Evolutionary conservation across 2,888 invertebrate species (phyloP).

Genomic region (Drosophila kambysellisi): DNA sequence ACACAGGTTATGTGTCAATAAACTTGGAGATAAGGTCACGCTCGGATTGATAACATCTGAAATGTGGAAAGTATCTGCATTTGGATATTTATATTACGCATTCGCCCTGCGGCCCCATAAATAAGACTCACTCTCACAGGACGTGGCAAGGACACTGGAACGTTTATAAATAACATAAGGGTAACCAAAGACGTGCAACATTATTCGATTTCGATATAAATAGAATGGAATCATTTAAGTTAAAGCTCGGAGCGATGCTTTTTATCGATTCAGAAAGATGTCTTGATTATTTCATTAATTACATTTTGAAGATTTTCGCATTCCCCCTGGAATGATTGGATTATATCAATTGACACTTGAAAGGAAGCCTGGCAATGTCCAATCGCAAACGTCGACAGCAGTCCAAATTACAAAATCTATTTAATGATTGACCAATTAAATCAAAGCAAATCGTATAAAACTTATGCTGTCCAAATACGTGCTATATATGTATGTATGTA

Average conservation of each 20-base stretch:
- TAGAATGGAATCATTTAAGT: neutral
- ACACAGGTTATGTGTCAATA: neutral
- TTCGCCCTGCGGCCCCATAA: slow-evolving; percentile 29
- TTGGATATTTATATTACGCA: slow-evolving; percentile 16
- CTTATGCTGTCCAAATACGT: slow-evolving; percentile 10
- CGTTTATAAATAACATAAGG: slow-evolving; percentile 6
- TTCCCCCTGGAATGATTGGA: neutral
- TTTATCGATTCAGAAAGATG: neutral
- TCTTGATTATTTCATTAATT: neutral
- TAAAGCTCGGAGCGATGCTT: neutral
- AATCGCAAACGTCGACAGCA: neutral
- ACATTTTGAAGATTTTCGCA: neutral
- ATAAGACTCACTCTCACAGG: slow-evolving; percentile 13
- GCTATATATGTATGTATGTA: slow-evolving; percentile 16
- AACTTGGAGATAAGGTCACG: slow-evolving; percentile 1
- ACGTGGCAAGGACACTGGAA: neutral
- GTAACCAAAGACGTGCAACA: slow-evolving; percentile 3
- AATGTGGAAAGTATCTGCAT: neutral
- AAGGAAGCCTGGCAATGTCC: neutral
- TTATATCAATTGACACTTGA: neutral
- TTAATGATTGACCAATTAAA: slow-evolving; percentile 45
- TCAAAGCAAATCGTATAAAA: slow-evolving; percentile 9
- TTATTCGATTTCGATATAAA: neutral
- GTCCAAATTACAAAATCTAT: slow-evolving; percentile 5
- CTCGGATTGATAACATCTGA: neutral